These are phyloP conservation scores for Alaudala cheleensis DNA, from an alignment of 2,113 vertebrate genomes.

Conservation along the genomic window DNA sequence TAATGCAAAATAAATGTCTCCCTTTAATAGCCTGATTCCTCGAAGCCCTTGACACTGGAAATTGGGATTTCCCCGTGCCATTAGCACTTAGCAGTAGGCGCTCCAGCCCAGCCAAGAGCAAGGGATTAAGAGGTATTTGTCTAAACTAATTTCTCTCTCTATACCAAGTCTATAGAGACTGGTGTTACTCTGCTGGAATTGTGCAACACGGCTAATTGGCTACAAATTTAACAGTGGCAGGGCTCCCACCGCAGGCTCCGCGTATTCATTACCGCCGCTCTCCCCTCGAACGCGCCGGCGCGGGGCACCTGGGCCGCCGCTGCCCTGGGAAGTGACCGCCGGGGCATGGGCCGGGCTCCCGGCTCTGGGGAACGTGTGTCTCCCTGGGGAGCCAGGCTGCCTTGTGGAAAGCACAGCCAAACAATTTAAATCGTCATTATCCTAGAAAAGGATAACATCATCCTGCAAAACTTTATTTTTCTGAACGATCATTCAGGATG, in stretches of 20 bases:
- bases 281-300: not conserved
- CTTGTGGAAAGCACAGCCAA: not conserved
- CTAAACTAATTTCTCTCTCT: conserved; percentile 82
- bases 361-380: not conserved
- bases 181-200: conserved; percentile 80
- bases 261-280: conserved; percentile 1
- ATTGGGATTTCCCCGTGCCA: conserved; percentile 78
- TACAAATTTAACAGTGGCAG: conserved; percentile 80
- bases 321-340: not conserved
- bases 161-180: conserved; percentile 77
- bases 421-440: fast-evolving
- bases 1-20: conserved; percentile 74
- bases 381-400: not conserved
- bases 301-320: not conserved
- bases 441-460: not conserved
- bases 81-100: conserved; percentile 78
- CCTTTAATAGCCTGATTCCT: conserved; percentile 72
- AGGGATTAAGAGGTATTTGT: conserved; percentile 84
- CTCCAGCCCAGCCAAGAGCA: conserved; percentile 75
- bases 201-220: conserved; percentile 82
- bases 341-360: fast-evolving
- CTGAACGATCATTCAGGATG: not conserved
- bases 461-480: not conserved
- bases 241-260: conserved; percentile 63
- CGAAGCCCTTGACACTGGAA: conserved; percentile 79